A percentile compares a stretch with the other conserved stretches of the same genome.
These are phyloP conservation scores for Hexactinellida sp. DNA, from an alignment of 37 sponge, comb jelly and placozoan species.

Conservation along the genomic window DNA sequence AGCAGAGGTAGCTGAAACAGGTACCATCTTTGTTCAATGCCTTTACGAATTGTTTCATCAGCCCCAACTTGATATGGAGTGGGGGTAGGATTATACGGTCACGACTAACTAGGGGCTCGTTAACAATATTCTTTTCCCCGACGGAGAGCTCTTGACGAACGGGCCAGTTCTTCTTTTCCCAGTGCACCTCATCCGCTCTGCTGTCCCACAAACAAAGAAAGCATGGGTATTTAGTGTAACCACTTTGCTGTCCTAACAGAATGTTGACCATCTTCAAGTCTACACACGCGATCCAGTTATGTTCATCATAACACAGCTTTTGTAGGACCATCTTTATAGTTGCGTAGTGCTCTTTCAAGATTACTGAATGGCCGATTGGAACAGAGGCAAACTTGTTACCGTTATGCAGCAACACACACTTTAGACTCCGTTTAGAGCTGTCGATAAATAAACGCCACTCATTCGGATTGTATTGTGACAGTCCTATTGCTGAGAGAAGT, in stretches of 20 bases:
- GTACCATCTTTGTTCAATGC: slow-evolving; percentile 8
- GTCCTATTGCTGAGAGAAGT: background rate
- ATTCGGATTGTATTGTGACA: background rate
- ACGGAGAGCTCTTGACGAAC: background rate
- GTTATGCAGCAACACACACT: background rate
- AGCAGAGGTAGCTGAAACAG: background rate
- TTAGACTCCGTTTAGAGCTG: background rate
- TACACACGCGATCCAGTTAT: background rate
- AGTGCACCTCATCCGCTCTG: background rate
- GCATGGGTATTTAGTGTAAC: slow-evolving; percentile 7
- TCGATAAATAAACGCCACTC: background rate
- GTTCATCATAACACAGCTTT: background rate
- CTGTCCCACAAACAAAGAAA: slow-evolving; percentile 4
- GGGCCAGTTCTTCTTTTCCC: background rate
- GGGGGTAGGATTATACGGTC: background rate
- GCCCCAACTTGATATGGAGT: slow-evolving; percentile 11
- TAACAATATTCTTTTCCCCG: background rate
- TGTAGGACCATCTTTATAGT: background rate
- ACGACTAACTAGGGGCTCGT: background rate
- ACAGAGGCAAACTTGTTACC: background rate
- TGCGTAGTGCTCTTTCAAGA: background rate
- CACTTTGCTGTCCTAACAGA: slow-evolving; percentile 7
- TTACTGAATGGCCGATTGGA: background rate
- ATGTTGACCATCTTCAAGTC: background rate
- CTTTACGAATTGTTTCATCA: slow-evolving; percentile 12